Evolutionary conservation across 2,113 vertebrate genomes (phyloP), one percentile per base, ranked within the genome.

Genomic region (Pteruthius melanotis): DNA sequence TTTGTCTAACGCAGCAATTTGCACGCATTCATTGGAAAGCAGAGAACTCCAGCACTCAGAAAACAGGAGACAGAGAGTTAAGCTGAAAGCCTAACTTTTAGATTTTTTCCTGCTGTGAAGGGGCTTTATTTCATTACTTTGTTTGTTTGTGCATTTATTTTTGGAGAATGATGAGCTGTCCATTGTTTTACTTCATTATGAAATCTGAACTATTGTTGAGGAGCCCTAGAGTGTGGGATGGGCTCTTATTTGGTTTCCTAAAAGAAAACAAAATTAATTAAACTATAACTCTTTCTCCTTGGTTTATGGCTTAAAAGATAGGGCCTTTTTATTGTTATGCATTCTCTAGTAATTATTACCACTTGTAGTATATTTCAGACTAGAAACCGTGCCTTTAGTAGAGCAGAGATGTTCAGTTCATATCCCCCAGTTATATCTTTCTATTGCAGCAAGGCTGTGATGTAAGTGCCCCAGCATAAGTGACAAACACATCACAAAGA

Each of bases 221-320:
- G 42, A 86, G 85, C 39, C 71, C 59, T 74, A 80, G 37, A 88
- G 85, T 44, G 71, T 88, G 68, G 82, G 90, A 77, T 90, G 87
- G 82, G 66, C 30, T 88, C 39, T 63, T 83, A 76, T 26, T 96
- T 71, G 47, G 71, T 74, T 94, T 95, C 47, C 79, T 88, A 83
- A 93, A 94, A 90, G 84, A 95, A 96, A 95, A 75, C 85, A 94
- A 80, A 93, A 88, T 92, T 95, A 95, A 95, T 90, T 90, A 91
- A 95, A 90, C 87, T 88, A 31, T 95, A 91, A 94, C 54, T 90
- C 75, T 90, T 94, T 91, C 70, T 88, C 56, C 52, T 90, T 87
- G 59, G 56, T 79, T 96, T 93, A 96, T 64, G 87, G 50, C 75
- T 95, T 95, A 80, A 88, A 91, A 83, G 49, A 94, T 95, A 94